Conservation (phyloP, 2,797 vertebrate genomes). For the Mus spretus region DNA sequence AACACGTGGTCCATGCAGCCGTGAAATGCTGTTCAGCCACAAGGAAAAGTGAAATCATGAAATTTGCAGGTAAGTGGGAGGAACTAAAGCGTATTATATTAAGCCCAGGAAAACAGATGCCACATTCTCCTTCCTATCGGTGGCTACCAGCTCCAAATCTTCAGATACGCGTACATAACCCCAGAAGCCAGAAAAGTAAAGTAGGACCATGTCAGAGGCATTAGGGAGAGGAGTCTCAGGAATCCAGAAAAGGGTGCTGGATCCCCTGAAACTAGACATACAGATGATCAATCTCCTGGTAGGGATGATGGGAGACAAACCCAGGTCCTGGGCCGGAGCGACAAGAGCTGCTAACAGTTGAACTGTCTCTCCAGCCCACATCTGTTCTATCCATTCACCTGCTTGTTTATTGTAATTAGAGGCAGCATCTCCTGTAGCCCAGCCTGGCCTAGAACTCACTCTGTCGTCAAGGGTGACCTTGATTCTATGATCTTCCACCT, state of each 20-base stretch:
- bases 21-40: neutral
- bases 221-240: neutral
- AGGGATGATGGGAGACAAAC: neutral
- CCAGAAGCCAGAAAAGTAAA: neutral
- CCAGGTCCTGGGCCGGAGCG: neutral
- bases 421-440: neutral
- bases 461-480: neutral
- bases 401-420: neutral
- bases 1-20: neutral
- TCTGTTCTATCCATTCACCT: neutral
- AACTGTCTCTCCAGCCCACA: neutral
- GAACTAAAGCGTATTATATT: neutral
- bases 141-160: neutral
- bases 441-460: neutral
- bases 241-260: neutral
- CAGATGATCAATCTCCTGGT: too few relatives aligned
- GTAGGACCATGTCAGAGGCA: neutral
- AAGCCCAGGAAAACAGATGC: neutral
- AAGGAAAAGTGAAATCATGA: neutral
- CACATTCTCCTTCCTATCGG: neutral
- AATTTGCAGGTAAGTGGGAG: neutral
- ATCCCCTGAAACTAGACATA: neutral
- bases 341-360: neutral
- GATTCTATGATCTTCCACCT: neutral
- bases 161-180: neutral